phyloP scores from a whole-genome alignment of 2,888 invertebrate genomes.

The Pheosia tremula region DNA sequence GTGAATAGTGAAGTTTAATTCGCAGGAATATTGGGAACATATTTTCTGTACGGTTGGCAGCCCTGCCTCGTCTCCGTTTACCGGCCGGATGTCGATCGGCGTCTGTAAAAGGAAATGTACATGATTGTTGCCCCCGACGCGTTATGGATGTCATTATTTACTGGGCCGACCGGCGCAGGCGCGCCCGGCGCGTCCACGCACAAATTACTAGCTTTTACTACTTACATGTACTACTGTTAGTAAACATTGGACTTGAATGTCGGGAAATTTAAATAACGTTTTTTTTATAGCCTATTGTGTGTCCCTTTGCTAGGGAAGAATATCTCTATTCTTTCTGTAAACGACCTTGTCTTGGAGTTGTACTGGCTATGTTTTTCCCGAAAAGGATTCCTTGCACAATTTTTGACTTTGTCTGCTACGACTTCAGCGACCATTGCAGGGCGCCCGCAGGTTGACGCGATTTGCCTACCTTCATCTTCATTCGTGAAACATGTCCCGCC shows the following conservation, averaged over 20 bases:
- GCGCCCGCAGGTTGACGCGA: too few relatives aligned
- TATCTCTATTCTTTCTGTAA: too few relatives aligned
- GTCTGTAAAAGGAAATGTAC: constrained; percentile 69
- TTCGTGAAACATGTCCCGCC: too few relatives aligned
- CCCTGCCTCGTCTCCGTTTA: constrained; percentile 47
- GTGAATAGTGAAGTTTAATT: too few relatives aligned
- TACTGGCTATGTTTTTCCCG: too few relatives aligned
- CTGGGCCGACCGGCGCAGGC: constrained; percentile 50
- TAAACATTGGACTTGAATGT: neutral
- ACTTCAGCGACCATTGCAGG: too few relatives aligned
- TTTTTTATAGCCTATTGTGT: too few relatives aligned
- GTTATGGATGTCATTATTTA: constrained; percentile 74
- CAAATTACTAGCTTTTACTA: constrained; percentile 29
- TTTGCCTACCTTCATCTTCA: too few relatives aligned
- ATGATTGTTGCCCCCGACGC: constrained; percentile 68
- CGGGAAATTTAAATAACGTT: neutral
- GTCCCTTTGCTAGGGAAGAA: too few relatives aligned
- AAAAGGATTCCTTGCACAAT: too few relatives aligned
- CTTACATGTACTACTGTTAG: constrained; percentile 1
- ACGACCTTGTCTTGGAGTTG: too few relatives aligned
- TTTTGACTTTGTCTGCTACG: too few relatives aligned
- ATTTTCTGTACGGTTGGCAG: constrained; percentile 13
- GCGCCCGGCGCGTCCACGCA: constrained; percentile 36
- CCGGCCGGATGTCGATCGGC: constrained; percentile 71
- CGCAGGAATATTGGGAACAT: neutral